Evolutionary conservation across 1,140 invertebrate species (phyloP), one percentile per base, ranked within the genome.

Genomic region (Pararge aegeria): DNA sequence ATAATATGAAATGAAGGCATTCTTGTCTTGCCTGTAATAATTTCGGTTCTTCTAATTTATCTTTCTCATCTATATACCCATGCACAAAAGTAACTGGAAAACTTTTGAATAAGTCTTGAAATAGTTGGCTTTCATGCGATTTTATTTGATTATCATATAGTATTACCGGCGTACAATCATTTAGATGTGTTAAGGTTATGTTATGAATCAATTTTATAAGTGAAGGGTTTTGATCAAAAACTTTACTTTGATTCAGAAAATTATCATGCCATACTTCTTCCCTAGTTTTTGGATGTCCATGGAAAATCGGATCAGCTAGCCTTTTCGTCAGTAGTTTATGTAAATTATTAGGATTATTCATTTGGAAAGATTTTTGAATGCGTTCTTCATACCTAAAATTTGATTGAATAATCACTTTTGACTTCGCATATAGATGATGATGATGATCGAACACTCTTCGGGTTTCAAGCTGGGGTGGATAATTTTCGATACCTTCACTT

Each of bases 1-100:
- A 94, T 1, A 94, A 64, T 44, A 95, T 91, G 55, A 92, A 94
- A 70, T 92, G 92, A 27, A 92, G 83, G 70, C 94, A 94, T 49
- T 90, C 83, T 62, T 81, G 72, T 4, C 74, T 71, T 10, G 78
- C 66, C 4, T 78, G 61, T 10, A 91, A 34, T 3, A 91, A 49
- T 57, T 79, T 74, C 7, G 80, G 75, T 51, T 90, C 81, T 6
- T 62, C 53, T 55, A 90, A 58, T 12, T 70, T 55, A 65, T 80
- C 75, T 34, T 86, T 68, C 5, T 87, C 75, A 52, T 87, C 84
- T 27, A 94, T 93, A 55, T 87, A 88, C 4, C 93, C 93, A 78
- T 94, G 93, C 21, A 92, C 79, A 51, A 91, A 93, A 0, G 90
- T 77, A 1, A 92, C 76, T 1, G 92, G 91, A 44, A 93, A 92